Conservation (phyloP, 2,888 invertebrate genomes). For the Dryobota labecula region DNA sequence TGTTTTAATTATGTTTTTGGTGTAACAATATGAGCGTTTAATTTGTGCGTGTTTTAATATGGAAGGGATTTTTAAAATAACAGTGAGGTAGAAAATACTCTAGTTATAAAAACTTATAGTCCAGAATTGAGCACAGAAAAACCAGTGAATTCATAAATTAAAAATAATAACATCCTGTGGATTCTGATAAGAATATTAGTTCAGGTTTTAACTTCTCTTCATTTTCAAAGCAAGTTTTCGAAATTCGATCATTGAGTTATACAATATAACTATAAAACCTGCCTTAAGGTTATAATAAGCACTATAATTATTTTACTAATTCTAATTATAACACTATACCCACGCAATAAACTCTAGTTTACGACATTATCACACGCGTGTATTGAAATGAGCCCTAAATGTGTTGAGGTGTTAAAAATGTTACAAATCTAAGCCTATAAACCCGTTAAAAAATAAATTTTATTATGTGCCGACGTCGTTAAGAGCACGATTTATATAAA, state of each 20-base stretch:
- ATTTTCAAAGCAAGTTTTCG: not conserved
- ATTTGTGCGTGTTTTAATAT: not conserved
- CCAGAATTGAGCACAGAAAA: not conserved
- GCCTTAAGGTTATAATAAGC: conserved; percentile 8
- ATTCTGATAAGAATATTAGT: not conserved
- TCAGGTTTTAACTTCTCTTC: no score
- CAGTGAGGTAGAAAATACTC: not conserved
- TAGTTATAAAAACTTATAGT: no score
- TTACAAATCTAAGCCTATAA: conserved; percentile 77
- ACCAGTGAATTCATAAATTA: not conserved
- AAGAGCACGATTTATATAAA: conserved; percentile 83
- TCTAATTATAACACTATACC: conserved; percentile 65
- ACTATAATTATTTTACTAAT: conserved; percentile 43
- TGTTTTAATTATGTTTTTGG: conserved; percentile 43
- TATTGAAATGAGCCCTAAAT: conserved; percentile 73
- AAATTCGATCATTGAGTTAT: conserved; percentile 12
- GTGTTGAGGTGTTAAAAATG: conserved; percentile 77
- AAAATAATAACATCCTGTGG: not conserved
- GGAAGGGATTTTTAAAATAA: not conserved
- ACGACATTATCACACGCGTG: conserved; percentile 68
- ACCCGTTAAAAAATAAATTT: conserved; percentile 83
- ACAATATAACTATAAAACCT: conserved; percentile 21
- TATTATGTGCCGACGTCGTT: conserved; percentile 84
- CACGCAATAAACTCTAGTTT: conserved; percentile 69
- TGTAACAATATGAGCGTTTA: conserved; percentile 24